Percentiles rank a stretch among this genome's conserved stretches.
Evolutionary conservation across 1,140 invertebrate species (phyloP).

Genomic region (Drosophila elegans): DNA sequence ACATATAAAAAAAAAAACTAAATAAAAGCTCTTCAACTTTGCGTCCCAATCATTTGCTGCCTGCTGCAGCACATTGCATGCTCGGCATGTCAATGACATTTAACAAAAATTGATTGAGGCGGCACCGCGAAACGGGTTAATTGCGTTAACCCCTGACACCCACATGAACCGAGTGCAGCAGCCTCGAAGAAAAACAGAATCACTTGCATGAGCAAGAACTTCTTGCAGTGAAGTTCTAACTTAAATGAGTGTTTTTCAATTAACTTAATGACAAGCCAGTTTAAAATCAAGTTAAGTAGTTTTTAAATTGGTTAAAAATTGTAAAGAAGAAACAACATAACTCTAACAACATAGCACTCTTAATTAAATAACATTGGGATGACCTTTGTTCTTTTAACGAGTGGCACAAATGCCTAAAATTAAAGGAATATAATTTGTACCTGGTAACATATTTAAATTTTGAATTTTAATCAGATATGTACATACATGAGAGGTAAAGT

Average conservation of each 20-base stretch:
- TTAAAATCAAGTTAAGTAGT: neutral
- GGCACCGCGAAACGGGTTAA: slow-evolving; percentile 48
- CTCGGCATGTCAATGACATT: slow-evolving; percentile 63
- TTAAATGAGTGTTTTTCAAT: slow-evolving; percentile 5
- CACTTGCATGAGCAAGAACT: slow-evolving; percentile 1
- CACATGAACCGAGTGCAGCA: slow-evolving; percentile 21
- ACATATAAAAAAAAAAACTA: neutral
- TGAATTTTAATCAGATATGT: no score
- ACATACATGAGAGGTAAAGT: no score
- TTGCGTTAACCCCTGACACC: slow-evolving; percentile 64
- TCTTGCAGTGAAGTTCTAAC: neutral
- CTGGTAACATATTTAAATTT: no score
- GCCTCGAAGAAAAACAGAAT: neutral
- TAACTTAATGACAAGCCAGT: neutral
- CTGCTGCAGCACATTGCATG: slow-evolving; percentile 33
- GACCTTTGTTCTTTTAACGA: no score
- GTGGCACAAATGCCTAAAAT: no score
- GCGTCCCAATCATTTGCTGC: slow-evolving; percentile 19
- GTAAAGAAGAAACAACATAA: no score
- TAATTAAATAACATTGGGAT: no score
- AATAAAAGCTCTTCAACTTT: slow-evolving; percentile 23
- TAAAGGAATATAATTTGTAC: no score
- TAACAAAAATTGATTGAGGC: slow-evolving; percentile 58
- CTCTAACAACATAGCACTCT: no score
- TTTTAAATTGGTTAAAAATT: neutral